Base-by-base conservation (phyloP, 2,888 invertebrate genomes). In the Nesidiocoris tenuis region DNA sequence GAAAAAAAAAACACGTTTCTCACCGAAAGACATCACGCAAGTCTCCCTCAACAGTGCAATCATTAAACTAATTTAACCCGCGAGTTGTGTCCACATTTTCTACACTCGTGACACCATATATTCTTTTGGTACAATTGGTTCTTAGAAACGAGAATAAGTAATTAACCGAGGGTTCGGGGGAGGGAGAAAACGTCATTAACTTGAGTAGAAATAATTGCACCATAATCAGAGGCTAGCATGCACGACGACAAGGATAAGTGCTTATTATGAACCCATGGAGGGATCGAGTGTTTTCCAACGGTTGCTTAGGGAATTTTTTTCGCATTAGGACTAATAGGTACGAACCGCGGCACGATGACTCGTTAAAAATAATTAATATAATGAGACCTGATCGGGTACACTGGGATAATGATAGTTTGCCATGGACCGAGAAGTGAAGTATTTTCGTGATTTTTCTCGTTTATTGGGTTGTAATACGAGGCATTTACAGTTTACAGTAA, bases 1-100 rank as follows among this genome's bases (percentile, higher is more conserved):
- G n/a, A 39, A 7, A 39, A 39, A 39, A 39, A 39, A 39, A 39
- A 39, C 39, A 39, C 39, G 39, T 39, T 39, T 39, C 39, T 39
- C 3, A 39, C 39, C 39, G 39, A 39, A 39, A 39, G 39, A 39
- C 39, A 39, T 39, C 65, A 65, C 65, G 65, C 65, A 65, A 65
- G 25, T n/a, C n/a, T n/a, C 23, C 17, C 39, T 39, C 18, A n/a
- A 19, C 25, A 65, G 65, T 19, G 39, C 25, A 18, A 19, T 39
- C 39, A 65, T 65, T 65, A 65, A 65, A 65, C 25, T 25, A 65
- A 65, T 65, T 65, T 39, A 65, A 65, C 65, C 18, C 65, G 39
- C 39, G 39, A 39, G 39, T 39, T 39, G 39, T 39, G 39, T 39
- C 39, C 39, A 39, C 39, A 39, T 39, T 39, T 39, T 39, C 39